A percentile compares a stretch with the other conserved stretches of the same genome.
These are phyloP conservation scores for Ispidina lecontei DNA, from an alignment of 2,797 vertebrate species.

Conservation along the genomic window DNA sequence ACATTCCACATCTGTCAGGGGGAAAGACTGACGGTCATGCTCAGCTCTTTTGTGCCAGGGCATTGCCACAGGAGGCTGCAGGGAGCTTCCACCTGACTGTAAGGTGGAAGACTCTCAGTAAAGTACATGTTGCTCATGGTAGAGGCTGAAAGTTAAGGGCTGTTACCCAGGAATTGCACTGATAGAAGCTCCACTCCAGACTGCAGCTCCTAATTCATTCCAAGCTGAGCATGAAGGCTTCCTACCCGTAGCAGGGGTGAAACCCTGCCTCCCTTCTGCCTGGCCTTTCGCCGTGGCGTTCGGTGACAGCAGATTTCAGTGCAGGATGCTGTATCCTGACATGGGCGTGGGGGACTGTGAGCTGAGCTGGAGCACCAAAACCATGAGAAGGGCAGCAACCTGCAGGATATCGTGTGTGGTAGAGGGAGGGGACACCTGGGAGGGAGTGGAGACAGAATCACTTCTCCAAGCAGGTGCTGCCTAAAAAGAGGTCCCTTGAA, in stretches of 20 bases:
- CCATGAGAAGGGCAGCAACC: neutral
- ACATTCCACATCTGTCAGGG: neutral
- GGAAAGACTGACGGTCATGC: neutral
- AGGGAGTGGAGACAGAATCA: neutral
- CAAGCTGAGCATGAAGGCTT: neutral
- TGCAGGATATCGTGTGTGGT: neutral
- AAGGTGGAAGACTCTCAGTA: fast-evolving
- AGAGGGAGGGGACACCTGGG: neutral
- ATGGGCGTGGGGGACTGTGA: fast-evolving
- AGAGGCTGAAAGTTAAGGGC: neutral
- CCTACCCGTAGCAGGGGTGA: neutral
- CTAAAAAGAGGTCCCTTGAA: neutral
- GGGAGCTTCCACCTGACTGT: neutral
- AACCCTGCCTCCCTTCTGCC: neutral
- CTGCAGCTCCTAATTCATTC: neutral
- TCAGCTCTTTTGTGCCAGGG: neutral
- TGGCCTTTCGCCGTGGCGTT: fast-evolving
- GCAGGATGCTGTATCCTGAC: neutral
- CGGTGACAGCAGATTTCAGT: neutral
- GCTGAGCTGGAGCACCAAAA: neutral
- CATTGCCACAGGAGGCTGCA: fast-evolving
- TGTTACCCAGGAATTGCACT: neutral
- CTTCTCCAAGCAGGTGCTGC: neutral
- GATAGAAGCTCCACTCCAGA: fast-evolving
- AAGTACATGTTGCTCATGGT: fast-evolving